A percentile compares a stretch with the other conserved stretches of the same genome.
These are phyloP conservation scores for Trinectes maculatus DNA, from an alignment of 2,113 vertebrate species.

Conservation along the genomic window DNA sequence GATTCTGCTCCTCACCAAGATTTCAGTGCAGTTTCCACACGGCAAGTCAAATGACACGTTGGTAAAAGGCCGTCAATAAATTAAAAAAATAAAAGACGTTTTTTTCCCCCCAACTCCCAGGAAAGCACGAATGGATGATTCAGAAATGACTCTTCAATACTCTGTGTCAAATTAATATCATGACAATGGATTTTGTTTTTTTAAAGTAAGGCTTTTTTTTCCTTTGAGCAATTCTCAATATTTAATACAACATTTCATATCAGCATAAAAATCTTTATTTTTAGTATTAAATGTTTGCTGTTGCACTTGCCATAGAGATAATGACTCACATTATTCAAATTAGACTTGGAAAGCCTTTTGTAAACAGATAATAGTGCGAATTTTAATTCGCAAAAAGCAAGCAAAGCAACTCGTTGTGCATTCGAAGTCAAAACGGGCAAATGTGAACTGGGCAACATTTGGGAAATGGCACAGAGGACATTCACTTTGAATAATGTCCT, in stretches of 20 bases:
- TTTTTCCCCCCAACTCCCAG: no score
- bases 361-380: not conserved
- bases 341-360: not conserved
- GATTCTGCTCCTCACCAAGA: no score
- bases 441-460: not conserved
- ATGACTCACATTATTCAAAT: not conserved
- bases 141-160: no score
- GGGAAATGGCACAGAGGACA: not conserved
- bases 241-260: not conserved
- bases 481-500: not conserved
- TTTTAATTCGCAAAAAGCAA: not conserved
- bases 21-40: no score
- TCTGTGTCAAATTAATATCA: not conserved
- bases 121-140: no score
- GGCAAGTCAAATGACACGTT: no score
- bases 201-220: constrained; percentile 1
- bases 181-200: not conserved
- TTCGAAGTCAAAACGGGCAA: not conserved
- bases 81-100: no score
- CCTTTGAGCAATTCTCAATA: not conserved
- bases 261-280: not conserved
- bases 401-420: not conserved
- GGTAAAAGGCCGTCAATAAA: no score
- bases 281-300: not conserved
- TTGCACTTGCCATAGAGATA: not conserved